These are phyloP conservation scores for Phymastichus coffea DNA, from an alignment of 1,140 invertebrate species.

Conservation along the genomic window DNA sequence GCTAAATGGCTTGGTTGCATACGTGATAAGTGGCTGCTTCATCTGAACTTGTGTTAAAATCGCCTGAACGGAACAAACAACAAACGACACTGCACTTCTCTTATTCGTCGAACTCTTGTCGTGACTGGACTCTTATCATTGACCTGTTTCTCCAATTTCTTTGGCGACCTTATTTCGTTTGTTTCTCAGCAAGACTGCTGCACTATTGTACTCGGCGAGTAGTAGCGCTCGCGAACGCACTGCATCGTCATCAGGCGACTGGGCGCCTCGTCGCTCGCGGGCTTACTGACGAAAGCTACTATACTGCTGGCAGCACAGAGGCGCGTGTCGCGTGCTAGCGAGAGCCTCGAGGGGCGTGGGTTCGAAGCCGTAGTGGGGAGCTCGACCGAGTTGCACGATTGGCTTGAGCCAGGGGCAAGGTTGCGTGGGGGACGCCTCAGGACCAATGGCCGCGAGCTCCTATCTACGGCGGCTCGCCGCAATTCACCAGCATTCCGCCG, in stretches of 20 bases:
- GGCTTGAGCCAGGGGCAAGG: conserved; percentile 27
- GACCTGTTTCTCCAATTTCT: no score
- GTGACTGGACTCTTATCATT: no score
- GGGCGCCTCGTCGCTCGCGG: conserved; percentile 47
- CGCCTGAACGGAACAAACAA: no score
- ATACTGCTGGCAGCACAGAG: neutral
- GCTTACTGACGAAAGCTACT: conserved; percentile 33
- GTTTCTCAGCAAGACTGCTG: no score
- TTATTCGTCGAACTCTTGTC: no score
- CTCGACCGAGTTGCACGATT: conserved; percentile 27
- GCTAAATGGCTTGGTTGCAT: conserved; percentile 49
- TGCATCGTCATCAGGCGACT: neutral
- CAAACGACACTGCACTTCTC: no score
- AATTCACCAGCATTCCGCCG: conserved; percentile 40
- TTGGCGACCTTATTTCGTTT: no score
- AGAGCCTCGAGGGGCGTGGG: neutral
- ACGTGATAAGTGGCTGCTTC: conserved; percentile 37
- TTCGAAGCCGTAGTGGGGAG: neutral
- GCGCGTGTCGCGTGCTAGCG: conserved; percentile 35
- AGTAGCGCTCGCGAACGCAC: neutral
- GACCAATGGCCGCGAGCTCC: conserved; percentile 36
- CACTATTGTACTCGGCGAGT: no score
- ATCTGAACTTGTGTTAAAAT: no score
- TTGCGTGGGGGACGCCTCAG: conserved; percentile 28
- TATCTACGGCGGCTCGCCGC: neutral